These are phyloP conservation scores for Drosophila pseudoobscura DNA, from an alignment of 1,140 invertebrate species.

Conservation along the genomic window DNA sequence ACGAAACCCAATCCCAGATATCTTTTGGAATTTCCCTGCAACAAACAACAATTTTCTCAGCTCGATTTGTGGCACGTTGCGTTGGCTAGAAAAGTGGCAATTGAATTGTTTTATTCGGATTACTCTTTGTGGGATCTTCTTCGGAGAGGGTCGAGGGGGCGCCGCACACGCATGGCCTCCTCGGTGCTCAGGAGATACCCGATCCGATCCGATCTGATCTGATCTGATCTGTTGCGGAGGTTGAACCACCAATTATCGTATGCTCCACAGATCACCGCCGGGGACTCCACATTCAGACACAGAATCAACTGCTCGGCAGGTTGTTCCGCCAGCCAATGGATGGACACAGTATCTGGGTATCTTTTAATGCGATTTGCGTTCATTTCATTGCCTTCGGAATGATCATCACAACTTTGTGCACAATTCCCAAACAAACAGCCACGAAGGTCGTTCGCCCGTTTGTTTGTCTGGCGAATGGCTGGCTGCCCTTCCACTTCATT, in stretches of 20 bases:
- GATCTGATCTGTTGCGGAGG: conserved; percentile 1
- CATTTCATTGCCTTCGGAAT: too few species aligned
- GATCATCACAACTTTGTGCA: too few species aligned
- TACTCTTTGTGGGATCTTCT: conserved; percentile 5
- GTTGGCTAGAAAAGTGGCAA: neutral
- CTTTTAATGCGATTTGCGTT: too few species aligned
- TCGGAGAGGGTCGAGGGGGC: neutral
- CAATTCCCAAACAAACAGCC: too few species aligned
- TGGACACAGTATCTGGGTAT: too few species aligned
- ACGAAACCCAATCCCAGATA: too few species aligned
- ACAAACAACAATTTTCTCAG: conserved; percentile 1
- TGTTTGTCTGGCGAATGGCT: too few species aligned
- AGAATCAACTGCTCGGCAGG: too few species aligned
- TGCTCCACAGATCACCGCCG: neutral
- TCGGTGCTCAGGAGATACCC: neutral
- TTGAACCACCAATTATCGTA: neutral
- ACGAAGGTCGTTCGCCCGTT: too few species aligned
- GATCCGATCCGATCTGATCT: neutral
- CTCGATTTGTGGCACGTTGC: neutral
- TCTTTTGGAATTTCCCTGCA: neutral
- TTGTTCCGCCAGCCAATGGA: too few species aligned
- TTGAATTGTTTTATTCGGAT: conserved; percentile 10
- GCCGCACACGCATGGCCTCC: neutral
- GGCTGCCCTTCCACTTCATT: too few species aligned
- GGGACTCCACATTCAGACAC: too few species aligned